phyloP scores from a whole-genome alignment of 2,797 vertebrate genomes.

The Ciconia nigra region DNA sequence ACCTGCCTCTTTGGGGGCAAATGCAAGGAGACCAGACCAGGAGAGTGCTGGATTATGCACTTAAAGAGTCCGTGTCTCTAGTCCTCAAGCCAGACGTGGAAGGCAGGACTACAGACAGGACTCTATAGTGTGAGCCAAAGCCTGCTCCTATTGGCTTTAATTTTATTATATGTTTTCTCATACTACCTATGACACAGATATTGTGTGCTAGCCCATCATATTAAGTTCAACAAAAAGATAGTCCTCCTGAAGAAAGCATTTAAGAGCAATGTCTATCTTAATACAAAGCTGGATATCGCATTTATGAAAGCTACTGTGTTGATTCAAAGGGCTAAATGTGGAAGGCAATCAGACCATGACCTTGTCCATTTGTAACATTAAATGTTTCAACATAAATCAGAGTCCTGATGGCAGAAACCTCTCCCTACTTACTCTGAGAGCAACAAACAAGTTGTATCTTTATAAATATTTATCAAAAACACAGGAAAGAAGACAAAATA shows the following conservation, averaged over 20 bases:
- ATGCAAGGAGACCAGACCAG: background rate
- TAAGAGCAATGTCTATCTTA: background rate
- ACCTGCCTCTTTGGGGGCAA: background rate
- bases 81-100: background rate
- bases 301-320: background rate
- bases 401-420: background rate
- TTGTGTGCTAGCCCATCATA: background rate
- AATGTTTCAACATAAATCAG: background rate
- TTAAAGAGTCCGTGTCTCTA: background rate
- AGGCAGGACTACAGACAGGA: background rate
- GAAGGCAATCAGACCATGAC: background rate
- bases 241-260: background rate
- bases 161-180: background rate
- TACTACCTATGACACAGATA: background rate
- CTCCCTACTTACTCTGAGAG: background rate
- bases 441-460: background rate
- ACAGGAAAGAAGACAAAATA: background rate
- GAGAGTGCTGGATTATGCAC: background rate
- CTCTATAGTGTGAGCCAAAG: background rate
- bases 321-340: background rate
- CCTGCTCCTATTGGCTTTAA: background rate
- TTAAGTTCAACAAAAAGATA: background rate
- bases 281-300: background rate
- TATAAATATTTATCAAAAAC: slow-evolving; percentile 6
- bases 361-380: background rate